Evolutionary conservation across 2,113 vertebrate species (phyloP).

Genomic region (Hymenochirus boettgeri): DNA sequence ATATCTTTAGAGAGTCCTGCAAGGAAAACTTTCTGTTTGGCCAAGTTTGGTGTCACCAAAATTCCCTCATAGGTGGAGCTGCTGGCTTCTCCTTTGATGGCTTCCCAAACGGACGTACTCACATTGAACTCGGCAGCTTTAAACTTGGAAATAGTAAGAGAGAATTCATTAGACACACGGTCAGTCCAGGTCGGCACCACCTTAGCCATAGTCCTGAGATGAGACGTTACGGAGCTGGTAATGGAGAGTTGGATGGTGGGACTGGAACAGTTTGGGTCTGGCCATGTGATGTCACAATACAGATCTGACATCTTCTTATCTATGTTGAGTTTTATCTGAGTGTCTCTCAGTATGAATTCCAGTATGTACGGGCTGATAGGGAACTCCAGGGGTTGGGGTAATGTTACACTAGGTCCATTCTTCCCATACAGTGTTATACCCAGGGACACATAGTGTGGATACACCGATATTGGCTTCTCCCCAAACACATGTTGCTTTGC

Average conservation of each 20-base stretch:
- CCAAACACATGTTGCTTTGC: slow-evolving; percentile 59
- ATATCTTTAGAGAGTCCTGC: slow-evolving; percentile 64
- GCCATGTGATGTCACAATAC: slow-evolving; percentile 63
- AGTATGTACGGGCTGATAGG: slow-evolving; percentile 58
- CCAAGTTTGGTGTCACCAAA: slow-evolving; percentile 51
- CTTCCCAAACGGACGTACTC: slow-evolving; percentile 61
- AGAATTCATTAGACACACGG: slow-evolving; percentile 55
- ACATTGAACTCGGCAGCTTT: slow-evolving; percentile 49
- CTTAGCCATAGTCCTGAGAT: slow-evolving; percentile 52
- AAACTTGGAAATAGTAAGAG: slow-evolving; percentile 55
- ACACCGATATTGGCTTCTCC: slow-evolving; percentile 62
- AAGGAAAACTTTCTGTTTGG: slow-evolving; percentile 51
- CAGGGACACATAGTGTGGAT: slow-evolving; percentile 72
- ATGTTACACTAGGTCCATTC: slow-evolving; percentile 65
- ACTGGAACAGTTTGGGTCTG: slow-evolving; percentile 25
- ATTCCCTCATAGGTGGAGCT: slow-evolving; percentile 46
- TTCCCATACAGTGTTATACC: slow-evolving; percentile 74
- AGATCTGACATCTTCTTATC: slow-evolving; percentile 51
- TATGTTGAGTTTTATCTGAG: slow-evolving; percentile 53
- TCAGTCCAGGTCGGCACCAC: slow-evolving; percentile 64
- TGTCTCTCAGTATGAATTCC: slow-evolving; percentile 60
- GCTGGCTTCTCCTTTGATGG: slow-evolving; percentile 48
- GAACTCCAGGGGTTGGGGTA: slow-evolving; percentile 63
- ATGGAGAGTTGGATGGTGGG: slow-evolving; percentile 61
- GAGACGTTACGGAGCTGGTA: slow-evolving; percentile 50